A percentile compares a stretch with the other conserved stretches of the same genome.
These are phyloP conservation scores for Trypoxylus dichotomus DNA, from an alignment of 1,140 invertebrate species.

Conservation along the genomic window DNA sequence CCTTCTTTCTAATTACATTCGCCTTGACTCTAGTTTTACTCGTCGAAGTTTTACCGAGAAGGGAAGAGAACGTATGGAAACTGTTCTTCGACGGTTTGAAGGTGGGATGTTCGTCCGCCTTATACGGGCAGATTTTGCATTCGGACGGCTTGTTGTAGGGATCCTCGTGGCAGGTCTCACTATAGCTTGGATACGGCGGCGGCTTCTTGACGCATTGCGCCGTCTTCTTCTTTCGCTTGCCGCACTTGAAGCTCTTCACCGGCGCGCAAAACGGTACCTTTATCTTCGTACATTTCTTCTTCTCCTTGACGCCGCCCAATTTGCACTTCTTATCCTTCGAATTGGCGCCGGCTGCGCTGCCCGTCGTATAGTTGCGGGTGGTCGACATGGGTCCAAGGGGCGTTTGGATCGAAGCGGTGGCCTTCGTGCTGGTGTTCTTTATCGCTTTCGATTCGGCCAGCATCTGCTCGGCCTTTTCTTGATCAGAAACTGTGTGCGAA, in stretches of 20 bases:
- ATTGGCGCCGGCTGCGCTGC: neutral
- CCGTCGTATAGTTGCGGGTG: neutral
- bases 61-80: conserved; percentile 24
- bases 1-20: neutral
- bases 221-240: neutral
- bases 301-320: conserved; percentile 10
- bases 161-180: conserved; percentile 35
- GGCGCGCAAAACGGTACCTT: conserved; percentile 10
- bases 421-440: neutral
- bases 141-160: conserved; percentile 32
- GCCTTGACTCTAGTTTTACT: too few species aligned
- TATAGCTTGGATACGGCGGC: conserved; percentile 37
- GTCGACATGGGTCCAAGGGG: neutral
- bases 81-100: conserved; percentile 33
- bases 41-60: neutral
- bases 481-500: conserved; percentile 48
- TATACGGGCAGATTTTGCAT: conserved; percentile 37
- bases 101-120: conserved; percentile 33
- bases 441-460: conserved; percentile 11
- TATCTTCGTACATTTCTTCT: conserved; percentile 32
- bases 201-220: conserved; percentile 34
- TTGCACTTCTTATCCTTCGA: conserved; percentile 15
- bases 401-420: neutral
- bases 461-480: conserved; percentile 44
- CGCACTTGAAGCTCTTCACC: neutral